phyloP scores from a whole-genome alignment of 2,797 vertebrate species.

The Menidia menidia region DNA sequence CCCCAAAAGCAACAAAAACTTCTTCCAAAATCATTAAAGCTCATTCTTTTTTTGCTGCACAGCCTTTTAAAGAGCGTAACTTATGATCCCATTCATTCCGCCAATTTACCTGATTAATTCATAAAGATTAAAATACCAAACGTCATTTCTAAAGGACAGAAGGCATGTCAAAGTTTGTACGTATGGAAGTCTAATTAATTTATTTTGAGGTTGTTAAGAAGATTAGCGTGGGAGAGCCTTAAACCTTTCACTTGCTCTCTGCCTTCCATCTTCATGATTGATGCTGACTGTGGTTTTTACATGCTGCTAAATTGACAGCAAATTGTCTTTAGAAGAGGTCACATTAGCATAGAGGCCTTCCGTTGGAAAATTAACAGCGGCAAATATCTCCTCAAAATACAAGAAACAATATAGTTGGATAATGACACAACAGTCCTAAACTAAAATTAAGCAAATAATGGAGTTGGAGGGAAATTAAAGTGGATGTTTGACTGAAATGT shows the following conservation, averaged over 20 bases:
- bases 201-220: slow-evolving; percentile 55
- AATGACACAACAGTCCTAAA: slow-evolving; percentile 65
- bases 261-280: slow-evolving; percentile 65
- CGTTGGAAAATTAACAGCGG: slow-evolving; percentile 71
- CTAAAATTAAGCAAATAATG: slow-evolving; percentile 61
- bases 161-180: slow-evolving; percentile 11
- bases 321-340: slow-evolving; percentile 69
- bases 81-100: slow-evolving; percentile 7
- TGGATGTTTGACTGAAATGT: slow-evolving; percentile 58
- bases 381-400: slow-evolving; percentile 61
- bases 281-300: slow-evolving; percentile 68
- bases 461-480: slow-evolving; percentile 67
- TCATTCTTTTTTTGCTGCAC: background rate
- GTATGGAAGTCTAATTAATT: slow-evolving; percentile 56
- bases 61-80: background rate
- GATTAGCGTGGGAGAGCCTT: slow-evolving; percentile 57
- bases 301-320: slow-evolving; percentile 71
- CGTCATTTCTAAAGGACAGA: slow-evolving; percentile 20
- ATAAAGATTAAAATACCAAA: slow-evolving; percentile 19
- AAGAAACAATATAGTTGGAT: slow-evolving; percentile 64
- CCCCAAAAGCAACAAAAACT: background rate
- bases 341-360: slow-evolving; percentile 75
- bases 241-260: slow-evolving; percentile 35
- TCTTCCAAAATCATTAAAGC: background rate
- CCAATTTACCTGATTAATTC: slow-evolving; percentile 38